Conservation (phyloP, 2,113 vertebrate genomes). For the Murina feae region DNA sequence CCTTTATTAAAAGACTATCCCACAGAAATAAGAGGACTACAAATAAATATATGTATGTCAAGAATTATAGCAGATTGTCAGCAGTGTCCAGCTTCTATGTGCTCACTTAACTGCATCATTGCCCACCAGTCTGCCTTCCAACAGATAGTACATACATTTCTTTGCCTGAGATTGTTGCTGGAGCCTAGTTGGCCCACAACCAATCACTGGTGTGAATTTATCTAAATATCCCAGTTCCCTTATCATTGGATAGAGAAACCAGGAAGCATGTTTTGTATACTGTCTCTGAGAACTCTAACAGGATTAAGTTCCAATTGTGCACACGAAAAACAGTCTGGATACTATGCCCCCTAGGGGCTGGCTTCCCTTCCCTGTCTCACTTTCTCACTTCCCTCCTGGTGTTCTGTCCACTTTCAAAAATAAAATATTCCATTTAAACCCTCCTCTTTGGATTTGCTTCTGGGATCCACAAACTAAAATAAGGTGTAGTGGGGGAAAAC, state of each 20-base stretch:
- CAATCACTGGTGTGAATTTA: not conserved
- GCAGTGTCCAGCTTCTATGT: not conserved
- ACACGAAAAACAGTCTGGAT: not conserved
- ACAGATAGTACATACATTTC: not conserved
- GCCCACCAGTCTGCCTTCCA: not conserved
- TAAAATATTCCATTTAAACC: not conserved
- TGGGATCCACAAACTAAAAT: not conserved
- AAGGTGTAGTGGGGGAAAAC: not conserved
- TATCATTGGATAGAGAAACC: not conserved
- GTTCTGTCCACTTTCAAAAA: not conserved
- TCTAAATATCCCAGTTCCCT: not conserved
- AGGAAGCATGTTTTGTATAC: not conserved
- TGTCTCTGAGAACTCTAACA: not conserved
- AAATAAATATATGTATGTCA: not conserved
- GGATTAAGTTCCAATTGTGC: not conserved
- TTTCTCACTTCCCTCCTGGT: not conserved
- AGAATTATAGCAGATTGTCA: not conserved
- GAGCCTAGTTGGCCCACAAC: not conserved
- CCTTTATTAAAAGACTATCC: not conserved
- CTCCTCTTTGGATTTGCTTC: not conserved
- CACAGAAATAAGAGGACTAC: not conserved
- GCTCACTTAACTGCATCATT: not conserved
- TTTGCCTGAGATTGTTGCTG: not conserved
- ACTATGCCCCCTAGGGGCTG: not conserved
- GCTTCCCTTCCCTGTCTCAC: not conserved